phyloP scores from a whole-genome alignment of 2,888 invertebrate species.

The Tryphoninae sp. region DNA sequence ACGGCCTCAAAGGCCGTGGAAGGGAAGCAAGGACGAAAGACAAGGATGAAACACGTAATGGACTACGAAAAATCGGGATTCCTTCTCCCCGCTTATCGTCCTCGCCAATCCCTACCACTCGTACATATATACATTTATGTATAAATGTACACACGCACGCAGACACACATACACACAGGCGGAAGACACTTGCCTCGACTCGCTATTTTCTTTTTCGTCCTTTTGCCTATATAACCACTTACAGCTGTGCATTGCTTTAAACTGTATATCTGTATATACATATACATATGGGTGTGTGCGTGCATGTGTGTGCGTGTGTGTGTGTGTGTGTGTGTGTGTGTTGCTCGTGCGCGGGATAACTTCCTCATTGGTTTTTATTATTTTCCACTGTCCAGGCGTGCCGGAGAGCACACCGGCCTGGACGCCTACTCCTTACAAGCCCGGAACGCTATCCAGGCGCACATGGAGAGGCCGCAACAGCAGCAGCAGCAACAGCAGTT shows the following conservation, averaged over 20 bases:
- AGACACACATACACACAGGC: neutral
- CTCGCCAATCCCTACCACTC: neutral
- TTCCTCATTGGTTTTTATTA: slow-evolving; percentile 61
- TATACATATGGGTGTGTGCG: neutral
- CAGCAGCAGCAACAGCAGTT: slow-evolving; percentile 20
- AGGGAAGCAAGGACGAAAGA: slow-evolving; percentile 54
- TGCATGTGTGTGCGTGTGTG: neutral
- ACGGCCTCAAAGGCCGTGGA: slow-evolving; percentile 14
- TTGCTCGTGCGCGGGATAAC: slow-evolving; percentile 47
- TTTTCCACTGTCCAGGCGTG: slow-evolving; percentile 27
- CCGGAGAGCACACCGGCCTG: slow-evolving; percentile 42
- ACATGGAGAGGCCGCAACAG: slow-evolving; percentile 24
- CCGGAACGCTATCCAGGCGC: slow-evolving; percentile 17
- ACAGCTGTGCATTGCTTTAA: slow-evolving; percentile 47
- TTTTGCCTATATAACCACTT: slow-evolving; percentile 39
- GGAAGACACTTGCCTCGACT: slow-evolving; percentile 29
- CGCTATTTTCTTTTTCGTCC: slow-evolving; percentile 18
- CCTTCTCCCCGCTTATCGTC: neutral
- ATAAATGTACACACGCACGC: neutral
- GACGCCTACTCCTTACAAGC: slow-evolving; percentile 17
- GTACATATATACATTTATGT: neutral
- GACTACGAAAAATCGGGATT: slow-evolving; percentile 38
- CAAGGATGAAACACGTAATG: slow-evolving; percentile 38
- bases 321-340: slow-evolving; percentile 21
- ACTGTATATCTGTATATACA: neutral